phyloP scores from a whole-genome alignment of 2,113 vertebrate species.

The Passer montanus region DNA sequence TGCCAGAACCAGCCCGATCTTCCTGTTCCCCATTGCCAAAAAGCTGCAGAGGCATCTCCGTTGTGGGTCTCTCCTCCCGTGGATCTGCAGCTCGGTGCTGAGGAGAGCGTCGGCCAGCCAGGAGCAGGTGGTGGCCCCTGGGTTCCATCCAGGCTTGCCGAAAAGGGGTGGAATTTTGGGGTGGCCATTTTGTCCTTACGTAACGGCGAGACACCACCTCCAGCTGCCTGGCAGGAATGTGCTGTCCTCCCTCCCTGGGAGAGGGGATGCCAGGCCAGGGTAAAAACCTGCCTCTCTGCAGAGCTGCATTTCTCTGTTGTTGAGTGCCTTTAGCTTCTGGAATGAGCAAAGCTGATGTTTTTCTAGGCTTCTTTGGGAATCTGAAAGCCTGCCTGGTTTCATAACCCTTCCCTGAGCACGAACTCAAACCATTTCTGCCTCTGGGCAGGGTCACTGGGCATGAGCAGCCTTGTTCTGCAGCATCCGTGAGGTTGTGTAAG shows the following conservation, averaged over 20 bases:
- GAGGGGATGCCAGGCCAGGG: neutral
- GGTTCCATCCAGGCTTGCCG: neutral
- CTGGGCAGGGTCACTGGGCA: neutral
- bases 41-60: neutral
- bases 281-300: neutral
- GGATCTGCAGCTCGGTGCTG: accelerated
- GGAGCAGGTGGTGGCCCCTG: neutral
- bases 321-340: neutral
- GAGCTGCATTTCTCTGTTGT: neutral
- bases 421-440: neutral
- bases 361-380: neutral
- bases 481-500: neutral
- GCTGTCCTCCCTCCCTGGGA: neutral
- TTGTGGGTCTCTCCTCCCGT: neutral
- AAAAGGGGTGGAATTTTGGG: neutral
- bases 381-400: neutral
- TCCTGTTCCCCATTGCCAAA: neutral
- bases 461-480: neutral
- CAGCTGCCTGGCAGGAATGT: neutral
- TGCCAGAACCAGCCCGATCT: neutral
- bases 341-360: neutral
- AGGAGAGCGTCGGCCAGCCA: accelerated
- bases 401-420: neutral
- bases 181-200: constrained; percentile 25
- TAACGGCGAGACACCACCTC: neutral